Conservation (phyloP, 2,888 invertebrate species). For the Troides aeacus region DNA sequence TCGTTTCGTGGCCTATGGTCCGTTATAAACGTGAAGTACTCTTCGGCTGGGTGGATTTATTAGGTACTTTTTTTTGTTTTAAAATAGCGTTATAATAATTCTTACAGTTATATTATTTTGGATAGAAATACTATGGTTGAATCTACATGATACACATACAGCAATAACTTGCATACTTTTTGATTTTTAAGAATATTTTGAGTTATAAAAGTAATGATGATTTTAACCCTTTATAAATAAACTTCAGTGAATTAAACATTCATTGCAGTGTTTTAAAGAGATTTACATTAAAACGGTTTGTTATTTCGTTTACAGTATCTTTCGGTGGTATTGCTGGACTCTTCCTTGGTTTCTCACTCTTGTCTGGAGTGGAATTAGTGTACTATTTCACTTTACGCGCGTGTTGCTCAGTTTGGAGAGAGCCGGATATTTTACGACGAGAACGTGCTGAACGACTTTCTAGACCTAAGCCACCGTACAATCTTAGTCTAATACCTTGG, state of each 20-base stretch:
- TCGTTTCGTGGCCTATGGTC: slow-evolving; percentile 89
- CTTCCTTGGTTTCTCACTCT: slow-evolving; percentile 87
- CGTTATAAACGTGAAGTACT: slow-evolving; percentile 89
- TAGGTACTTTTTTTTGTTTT: slow-evolving; percentile 74
- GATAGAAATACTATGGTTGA: neutral
- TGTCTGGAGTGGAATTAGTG: slow-evolving; percentile 87
- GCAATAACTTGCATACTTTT: too few species aligned
- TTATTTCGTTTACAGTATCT: slow-evolving; percentile 70
- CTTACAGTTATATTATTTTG: neutral
- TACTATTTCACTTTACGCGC: slow-evolving; percentile 88
- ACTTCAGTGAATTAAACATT: too few species aligned
- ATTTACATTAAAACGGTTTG: neutral
- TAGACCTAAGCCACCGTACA: slow-evolving; percentile 64
- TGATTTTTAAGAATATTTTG: too few species aligned
- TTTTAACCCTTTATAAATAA: too few species aligned
- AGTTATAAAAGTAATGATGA: too few species aligned
- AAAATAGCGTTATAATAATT: neutral
- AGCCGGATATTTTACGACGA: slow-evolving; percentile 66
- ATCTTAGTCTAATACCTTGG: slow-evolving; percentile 72
- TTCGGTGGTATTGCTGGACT: slow-evolving; percentile 83
- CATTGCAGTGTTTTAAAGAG: too few species aligned
- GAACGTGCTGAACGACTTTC: slow-evolving; percentile 68
- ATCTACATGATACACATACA: neutral
- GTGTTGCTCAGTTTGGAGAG: slow-evolving; percentile 80
- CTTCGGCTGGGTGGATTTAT: slow-evolving; percentile 90